Evolutionary conservation across 1,140 invertebrate genomes (phyloP).

Genomic region (Apis dorsata): DNA sequence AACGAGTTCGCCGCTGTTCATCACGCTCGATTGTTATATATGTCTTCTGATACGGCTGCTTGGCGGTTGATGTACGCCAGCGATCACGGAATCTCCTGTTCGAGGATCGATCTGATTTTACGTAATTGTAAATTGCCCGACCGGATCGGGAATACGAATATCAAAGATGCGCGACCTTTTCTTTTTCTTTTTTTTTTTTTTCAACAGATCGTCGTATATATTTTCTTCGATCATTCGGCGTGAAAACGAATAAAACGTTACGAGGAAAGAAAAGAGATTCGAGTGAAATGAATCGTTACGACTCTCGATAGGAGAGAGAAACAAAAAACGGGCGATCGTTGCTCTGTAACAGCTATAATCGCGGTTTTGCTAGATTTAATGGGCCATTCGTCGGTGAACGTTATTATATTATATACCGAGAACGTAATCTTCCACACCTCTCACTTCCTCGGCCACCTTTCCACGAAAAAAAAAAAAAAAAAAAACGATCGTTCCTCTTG

Average conservation of each 20-base stretch:
- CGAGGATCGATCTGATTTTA: constrained; percentile 11
- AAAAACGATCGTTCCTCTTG: neutral
- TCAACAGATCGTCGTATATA: no score
- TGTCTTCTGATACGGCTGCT: constrained; percentile 33
- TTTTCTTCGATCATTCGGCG: no score
- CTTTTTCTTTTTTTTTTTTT: no score
- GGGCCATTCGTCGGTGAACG: constrained; percentile 2
- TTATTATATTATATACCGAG: neutral
- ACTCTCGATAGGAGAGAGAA: no score
- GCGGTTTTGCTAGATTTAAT: constrained; percentile 3
- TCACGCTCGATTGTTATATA: constrained; percentile 42
- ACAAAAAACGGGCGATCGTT: neutral
- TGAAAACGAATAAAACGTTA: no score
- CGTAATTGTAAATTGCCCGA: no score
- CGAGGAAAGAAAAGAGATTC: no score
- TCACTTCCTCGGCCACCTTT: neutral
- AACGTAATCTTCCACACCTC: neutral
- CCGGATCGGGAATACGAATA: no score
- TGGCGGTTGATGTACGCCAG: constrained; percentile 24
- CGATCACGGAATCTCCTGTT: neutral
- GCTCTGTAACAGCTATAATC: neutral
- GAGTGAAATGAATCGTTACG: neutral
- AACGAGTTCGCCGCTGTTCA: constrained; percentile 19
- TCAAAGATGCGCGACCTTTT: neutral
- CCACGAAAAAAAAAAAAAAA: no score